Conservation (phyloP, 2,888 invertebrate genomes). For the Actias luna region DNA sequence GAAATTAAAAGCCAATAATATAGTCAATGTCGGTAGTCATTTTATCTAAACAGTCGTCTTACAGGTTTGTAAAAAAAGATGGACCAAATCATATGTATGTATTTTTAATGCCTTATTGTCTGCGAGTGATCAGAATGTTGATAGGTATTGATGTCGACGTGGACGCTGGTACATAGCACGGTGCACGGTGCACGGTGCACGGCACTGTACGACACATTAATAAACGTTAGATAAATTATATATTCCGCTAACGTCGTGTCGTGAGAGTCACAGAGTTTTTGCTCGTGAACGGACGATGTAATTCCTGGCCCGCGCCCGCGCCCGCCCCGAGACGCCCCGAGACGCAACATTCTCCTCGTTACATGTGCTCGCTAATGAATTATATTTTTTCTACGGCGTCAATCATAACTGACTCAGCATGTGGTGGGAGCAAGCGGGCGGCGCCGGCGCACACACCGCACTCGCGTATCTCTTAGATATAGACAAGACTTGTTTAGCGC, state of each 20-base stretch:
- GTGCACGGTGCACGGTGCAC: not conserved
- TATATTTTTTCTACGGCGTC: slow-evolving; percentile 45
- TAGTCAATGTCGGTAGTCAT: too few relatives aligned
- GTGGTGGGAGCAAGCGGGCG: not conserved
- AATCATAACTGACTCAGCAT: slow-evolving; percentile 41
- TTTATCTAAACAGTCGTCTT: too few relatives aligned
- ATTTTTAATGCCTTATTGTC: not conserved
- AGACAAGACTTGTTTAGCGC: not conserved
- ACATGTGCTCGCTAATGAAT: slow-evolving; percentile 38
- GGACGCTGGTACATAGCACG: too few relatives aligned
- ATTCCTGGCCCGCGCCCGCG: slow-evolving; percentile 21
- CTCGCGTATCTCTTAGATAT: not conserved
- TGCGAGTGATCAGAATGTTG: not conserved
- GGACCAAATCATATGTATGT: too few relatives aligned
- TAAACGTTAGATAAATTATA: slow-evolving; percentile 32
- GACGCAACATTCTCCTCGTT: slow-evolving; percentile 37
- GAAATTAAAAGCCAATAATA: too few relatives aligned
- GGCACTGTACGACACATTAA: slow-evolving; percentile 29
- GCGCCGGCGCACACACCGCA: not conserved
- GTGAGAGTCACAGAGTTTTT: slow-evolving; percentile 34
- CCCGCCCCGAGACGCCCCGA: slow-evolving; percentile 19
- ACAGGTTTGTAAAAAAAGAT: too few relatives aligned
- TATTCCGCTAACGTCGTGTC: slow-evolving; percentile 32
- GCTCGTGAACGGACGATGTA: slow-evolving; percentile 37
- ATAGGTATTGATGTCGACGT: not conserved